These are phyloP conservation scores for Alouatta palliata DNA, from an alignment of 2,113 vertebrate genomes.

Conservation along the genomic window DNA sequence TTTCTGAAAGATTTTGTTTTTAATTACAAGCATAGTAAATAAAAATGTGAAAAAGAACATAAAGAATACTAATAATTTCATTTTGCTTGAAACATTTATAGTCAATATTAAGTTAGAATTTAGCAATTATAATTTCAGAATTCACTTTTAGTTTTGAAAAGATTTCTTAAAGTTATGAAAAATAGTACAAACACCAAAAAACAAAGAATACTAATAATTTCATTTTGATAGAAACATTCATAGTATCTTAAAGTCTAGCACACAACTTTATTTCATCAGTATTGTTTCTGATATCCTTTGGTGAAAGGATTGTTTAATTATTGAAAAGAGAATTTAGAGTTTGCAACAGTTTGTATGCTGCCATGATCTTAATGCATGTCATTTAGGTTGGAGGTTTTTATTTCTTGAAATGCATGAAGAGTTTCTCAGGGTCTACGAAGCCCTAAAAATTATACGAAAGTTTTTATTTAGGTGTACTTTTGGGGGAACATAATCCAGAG, in stretches of 20 bases:
- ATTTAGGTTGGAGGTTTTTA: neutral
- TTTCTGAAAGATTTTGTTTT: slow-evolving; percentile 1
- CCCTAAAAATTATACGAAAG: neutral
- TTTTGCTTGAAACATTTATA: neutral
- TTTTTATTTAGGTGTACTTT: neutral
- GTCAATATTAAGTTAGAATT: neutral
- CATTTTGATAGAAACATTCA: neutral
- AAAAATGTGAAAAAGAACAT: neutral
- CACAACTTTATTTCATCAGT: slow-evolving; percentile 29
- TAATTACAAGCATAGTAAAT: neutral
- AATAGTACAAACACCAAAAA: neutral
- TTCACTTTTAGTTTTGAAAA: slow-evolving; percentile 16
- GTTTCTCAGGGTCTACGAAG: neutral
- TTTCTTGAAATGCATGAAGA: neutral
- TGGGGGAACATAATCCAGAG: neutral
- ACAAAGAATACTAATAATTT: slow-evolving; percentile 23
- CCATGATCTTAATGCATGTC: neutral
- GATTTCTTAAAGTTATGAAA: slow-evolving; percentile 14
- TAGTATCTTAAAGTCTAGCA: slow-evolving; percentile 2
- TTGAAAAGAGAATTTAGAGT: slow-evolving; percentile 34
- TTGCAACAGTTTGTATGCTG: neutral
- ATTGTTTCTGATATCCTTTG: slow-evolving; percentile 11
- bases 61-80: slow-evolving; percentile 12
- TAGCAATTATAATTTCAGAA: neutral
- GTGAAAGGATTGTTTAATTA: slow-evolving; percentile 16